Percentiles rank a stretch among this genome's conserved stretches.
Evolutionary conservation across 2,888 invertebrate species (phyloP).

Genomic region (Dolichopus griseipennis): DNA sequence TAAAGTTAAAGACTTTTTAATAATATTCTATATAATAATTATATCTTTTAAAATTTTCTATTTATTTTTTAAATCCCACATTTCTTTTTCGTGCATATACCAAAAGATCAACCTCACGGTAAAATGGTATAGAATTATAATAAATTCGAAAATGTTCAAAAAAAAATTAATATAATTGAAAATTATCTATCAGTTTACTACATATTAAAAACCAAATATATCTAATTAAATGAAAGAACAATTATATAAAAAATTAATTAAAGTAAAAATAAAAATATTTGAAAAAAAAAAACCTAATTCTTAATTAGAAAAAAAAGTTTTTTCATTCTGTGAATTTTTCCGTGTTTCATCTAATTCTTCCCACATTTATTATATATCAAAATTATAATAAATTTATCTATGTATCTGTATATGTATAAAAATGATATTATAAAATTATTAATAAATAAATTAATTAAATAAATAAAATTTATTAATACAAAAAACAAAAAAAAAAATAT

Average conservation of each 20-base stretch:
- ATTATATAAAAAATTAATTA: background rate
- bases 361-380: constrained; percentile 4
- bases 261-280: background rate
- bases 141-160: too few species aligned
- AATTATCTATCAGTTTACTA: too few species aligned
- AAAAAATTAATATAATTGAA: too few species aligned
- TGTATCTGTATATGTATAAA: constrained; percentile 3
- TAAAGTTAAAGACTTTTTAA: too few species aligned
- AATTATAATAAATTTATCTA: background rate
- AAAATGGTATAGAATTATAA: too few species aligned
- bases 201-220: constrained; percentile 10
- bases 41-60: too few species aligned
- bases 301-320: background rate
- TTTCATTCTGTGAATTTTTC: constrained; percentile 10
- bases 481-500: constrained; percentile 9
- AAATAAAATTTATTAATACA: constrained; percentile 21
- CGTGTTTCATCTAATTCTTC: constrained; percentile 11
- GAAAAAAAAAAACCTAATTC: background rate
- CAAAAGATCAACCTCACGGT: too few species aligned
- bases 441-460: constrained; percentile 23
- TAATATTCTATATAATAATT: too few species aligned
- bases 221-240: constrained; percentile 18
- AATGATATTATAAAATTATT: constrained; percentile 26
- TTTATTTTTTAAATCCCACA: too few species aligned
- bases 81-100: too few species aligned